Conservation (phyloP, 1,140 invertebrate genomes). For the Marisa cornuarietis region DNA sequence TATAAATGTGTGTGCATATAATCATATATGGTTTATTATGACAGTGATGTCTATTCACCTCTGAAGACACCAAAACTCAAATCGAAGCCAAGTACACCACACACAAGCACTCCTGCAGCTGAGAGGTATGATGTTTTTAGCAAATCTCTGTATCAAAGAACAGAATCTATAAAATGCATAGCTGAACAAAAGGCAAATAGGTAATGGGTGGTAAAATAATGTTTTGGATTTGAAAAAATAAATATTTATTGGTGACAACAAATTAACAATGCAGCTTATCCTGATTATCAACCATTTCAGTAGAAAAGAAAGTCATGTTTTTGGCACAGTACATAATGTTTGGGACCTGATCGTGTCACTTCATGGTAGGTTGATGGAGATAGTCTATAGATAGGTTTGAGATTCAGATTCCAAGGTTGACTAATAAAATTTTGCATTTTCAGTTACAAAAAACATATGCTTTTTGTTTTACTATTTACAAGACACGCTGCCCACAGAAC, state of each 20-base stretch:
- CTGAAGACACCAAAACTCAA: constrained; percentile 13
- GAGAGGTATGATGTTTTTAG: too few species aligned
- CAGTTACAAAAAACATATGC: not conserved
- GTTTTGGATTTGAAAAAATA: not conserved
- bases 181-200: too few species aligned
- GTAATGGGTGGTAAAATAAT: too few species aligned
- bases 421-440: not conserved
- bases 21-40: not conserved
- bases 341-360: too few species aligned
- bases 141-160: too few species aligned
- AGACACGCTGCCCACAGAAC: not conserved
- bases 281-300: not conserved
- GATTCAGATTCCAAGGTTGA: not conserved
- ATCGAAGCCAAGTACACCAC: not conserved
- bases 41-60: constrained; percentile 15
- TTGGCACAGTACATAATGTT: too few species aligned
- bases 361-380: not conserved
- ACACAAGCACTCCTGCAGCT: not conserved
- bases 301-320: too few species aligned
- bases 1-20: too few species aligned
- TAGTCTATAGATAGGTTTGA: not conserved
- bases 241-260: not conserved
- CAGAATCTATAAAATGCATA: too few species aligned
- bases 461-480: not conserved
- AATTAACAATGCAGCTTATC: not conserved